Percentiles rank a stretch among this genome's conserved stretches.
These are phyloP conservation scores for Crotalus helleri DNA, from an alignment of 2,113 vertebrate species.

Conservation along the genomic window DNA sequence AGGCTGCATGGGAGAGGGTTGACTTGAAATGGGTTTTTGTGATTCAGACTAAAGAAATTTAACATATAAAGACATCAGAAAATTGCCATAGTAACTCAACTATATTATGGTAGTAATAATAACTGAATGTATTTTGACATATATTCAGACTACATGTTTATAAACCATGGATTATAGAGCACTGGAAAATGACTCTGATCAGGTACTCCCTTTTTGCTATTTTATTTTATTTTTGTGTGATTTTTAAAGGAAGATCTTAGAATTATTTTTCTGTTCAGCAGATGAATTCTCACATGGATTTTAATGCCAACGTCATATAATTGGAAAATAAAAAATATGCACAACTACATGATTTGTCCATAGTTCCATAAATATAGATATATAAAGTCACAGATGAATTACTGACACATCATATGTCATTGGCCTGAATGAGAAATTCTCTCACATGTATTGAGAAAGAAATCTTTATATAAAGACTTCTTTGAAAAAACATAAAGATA, in stretches of 20 bases:
- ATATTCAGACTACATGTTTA: background rate
- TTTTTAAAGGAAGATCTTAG: background rate
- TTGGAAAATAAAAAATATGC: background rate
- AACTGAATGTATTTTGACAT: background rate
- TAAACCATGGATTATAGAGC: background rate
- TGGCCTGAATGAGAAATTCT: background rate
- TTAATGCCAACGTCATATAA: background rate
- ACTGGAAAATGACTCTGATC: background rate
- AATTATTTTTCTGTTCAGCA: background rate
- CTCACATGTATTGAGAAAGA: fast-evolving
- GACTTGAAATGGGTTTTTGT: background rate
- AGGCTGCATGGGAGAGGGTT: background rate
- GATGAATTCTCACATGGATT: background rate
- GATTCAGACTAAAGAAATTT: background rate
- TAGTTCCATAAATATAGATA: background rate
- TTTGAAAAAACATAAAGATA: background rate
- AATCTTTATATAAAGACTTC: background rate
- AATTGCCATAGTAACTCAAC: background rate
- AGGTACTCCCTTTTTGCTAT: background rate
- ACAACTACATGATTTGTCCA: too few relatives aligned
- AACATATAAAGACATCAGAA: background rate
- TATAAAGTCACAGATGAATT: background rate
- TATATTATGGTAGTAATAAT: background rate
- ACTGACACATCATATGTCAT: background rate
- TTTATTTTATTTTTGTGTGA: background rate